Evolutionary conservation across 2,888 invertebrate genomes (phyloP).

Genomic region (Eupithecia vulgata): DNA sequence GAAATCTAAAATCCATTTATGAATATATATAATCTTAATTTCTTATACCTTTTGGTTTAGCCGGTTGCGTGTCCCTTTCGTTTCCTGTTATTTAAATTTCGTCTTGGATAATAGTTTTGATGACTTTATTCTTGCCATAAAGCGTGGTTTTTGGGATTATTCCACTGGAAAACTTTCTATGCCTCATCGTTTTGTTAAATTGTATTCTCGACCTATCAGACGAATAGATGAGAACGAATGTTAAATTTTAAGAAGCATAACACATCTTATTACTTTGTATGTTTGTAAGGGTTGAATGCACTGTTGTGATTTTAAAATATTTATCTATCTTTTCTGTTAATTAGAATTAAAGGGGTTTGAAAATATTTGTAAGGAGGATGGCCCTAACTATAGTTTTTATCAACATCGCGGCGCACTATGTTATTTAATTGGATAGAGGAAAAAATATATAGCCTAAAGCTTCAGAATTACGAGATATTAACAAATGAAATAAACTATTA

Average conservation of each 20-base stretch:
- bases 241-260: too few relatives aligned
- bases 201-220: not conserved
- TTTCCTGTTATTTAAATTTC: constrained; percentile 35
- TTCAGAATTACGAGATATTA: too few relatives aligned
- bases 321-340: not conserved
- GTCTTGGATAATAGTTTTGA: constrained; percentile 33
- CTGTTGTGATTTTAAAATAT: not conserved
- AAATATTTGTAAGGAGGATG: too few relatives aligned
- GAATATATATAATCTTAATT: not conserved
- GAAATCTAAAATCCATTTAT: not conserved
- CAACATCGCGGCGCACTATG: too few relatives aligned
- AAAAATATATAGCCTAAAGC: too few relatives aligned
- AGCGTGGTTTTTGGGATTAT: constrained; percentile 7
- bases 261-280: too few relatives aligned
- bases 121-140: constrained; percentile 32
- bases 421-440: too few relatives aligned
- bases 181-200: not conserved
- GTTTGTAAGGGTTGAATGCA: too few relatives aligned
- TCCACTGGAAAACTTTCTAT: constrained; percentile 12
- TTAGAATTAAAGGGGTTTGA: too few relatives aligned
- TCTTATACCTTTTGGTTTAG: not conserved
- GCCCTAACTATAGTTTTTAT: too few relatives aligned
- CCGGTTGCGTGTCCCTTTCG: constrained; percentile 20
- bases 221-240: not conserved
- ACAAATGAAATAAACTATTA: too few relatives aligned